phyloP scores from a whole-genome alignment of 2,113 vertebrate genomes.

The Nibea coibor region DNA sequence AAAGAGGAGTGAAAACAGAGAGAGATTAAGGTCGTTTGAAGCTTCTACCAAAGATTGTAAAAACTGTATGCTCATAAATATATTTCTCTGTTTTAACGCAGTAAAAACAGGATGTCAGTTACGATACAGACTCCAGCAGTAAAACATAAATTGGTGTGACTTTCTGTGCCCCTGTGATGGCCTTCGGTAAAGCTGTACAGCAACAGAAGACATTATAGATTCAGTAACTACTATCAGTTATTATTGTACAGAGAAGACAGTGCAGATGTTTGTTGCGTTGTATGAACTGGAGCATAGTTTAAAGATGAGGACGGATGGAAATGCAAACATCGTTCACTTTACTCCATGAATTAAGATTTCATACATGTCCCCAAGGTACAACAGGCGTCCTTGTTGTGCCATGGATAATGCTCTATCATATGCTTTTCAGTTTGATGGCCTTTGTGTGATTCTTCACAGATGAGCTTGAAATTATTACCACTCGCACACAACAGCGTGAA shows the following conservation, averaged over 20 bases:
- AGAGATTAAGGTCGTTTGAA: slow-evolving; percentile 25
- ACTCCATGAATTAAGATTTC: slow-evolving; percentile 18
- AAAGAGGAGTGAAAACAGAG: slow-evolving; percentile 18
- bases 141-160: slow-evolving; percentile 32
- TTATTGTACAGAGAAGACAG: slow-evolving; percentile 9
- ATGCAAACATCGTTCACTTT: slow-evolving; percentile 10
- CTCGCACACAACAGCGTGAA: background rate
- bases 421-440: slow-evolving; percentile 13
- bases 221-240: slow-evolving; percentile 18
- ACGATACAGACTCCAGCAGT: slow-evolving; percentile 10
- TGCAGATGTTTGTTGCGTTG: slow-evolving; percentile 19
- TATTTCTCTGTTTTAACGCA: slow-evolving; percentile 22
- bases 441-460: slow-evolving; percentile 18
- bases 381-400: background rate
- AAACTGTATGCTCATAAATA: slow-evolving; percentile 31
- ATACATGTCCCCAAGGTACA: slow-evolving; percentile 22
- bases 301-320: slow-evolving; percentile 27
- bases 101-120: slow-evolving; percentile 28
- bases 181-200: background rate
- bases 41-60: slow-evolving; percentile 9
- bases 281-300: slow-evolving; percentile 52
- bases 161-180: slow-evolving; percentile 20
- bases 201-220: slow-evolving; percentile 50
- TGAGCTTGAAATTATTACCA: background rate
- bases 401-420: background rate